Evolutionary conservation across 1,140 invertebrate species (phyloP), one percentile per base, ranked within the genome.

Genomic region (Macrotrachela quadricornifera): DNA sequence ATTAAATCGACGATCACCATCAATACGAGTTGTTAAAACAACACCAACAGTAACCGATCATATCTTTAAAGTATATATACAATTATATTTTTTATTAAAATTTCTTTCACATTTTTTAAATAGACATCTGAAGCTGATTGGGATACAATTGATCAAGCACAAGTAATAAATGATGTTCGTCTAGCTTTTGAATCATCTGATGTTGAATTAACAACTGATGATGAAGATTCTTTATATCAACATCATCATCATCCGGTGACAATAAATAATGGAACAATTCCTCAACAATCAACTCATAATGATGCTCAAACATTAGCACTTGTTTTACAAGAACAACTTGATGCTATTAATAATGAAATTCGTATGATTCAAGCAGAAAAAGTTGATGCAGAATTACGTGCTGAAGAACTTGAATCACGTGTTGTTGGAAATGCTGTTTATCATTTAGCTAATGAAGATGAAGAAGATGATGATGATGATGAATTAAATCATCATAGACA

Each of bases 341-440:
- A 99, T 73, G 94, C 92, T 58, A 99, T 99, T 61, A 97, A 99
- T 71, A 94, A 94, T 66, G 94, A 99, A 75, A 99, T 99, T 59
- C 78, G 78, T 75, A 76, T 92, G 60, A 92, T 94, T 45, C 85
- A 97, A 75, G 91, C 97, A 73, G 92, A 99, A 73, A 99, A 99
- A 66, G 86, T 97, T 69, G 88, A 79, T 62, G 71, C 73, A 49
- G 92, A 97, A 70, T 84, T 88, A 1, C 66, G 90, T 50, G 91
- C 91, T 1, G 92, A 97, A 70, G 90, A 96, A 68, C 72, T 99
- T 38, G 92, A 97, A 69, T 90, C 85, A 54, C 77, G 88, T 60
- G 88, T 95, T 54, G 88, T 87, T 59, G 90, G 50, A 56, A 54
- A 6, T 58, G 43, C 18, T 56, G 15, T 44, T 30, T 18, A 47